Evolutionary conservation across 2,113 vertebrate genomes (phyloP).

Genomic region (Aepyceros melampus): DNA sequence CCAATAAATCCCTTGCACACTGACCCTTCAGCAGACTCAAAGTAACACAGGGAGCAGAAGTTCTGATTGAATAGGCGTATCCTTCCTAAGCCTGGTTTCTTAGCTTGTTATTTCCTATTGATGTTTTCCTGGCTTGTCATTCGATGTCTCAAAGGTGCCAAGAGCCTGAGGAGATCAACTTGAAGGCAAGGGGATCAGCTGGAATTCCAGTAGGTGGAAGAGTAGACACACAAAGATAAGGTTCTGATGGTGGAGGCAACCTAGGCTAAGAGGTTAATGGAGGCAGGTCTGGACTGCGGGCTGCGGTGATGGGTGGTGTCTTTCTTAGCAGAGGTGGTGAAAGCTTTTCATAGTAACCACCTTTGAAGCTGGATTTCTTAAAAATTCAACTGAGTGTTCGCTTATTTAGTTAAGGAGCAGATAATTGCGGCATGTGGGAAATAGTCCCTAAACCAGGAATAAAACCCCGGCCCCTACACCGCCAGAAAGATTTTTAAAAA

Average conservation of each 20-base stretch:
- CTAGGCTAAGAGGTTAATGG: too few species aligned
- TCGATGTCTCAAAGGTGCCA: neutral
- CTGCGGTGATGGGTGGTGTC: rapidly evolving
- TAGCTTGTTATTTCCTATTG: neutral
- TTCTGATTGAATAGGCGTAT: neutral
- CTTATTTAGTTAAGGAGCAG: neutral
- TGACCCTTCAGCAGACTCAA: rapidly evolving
- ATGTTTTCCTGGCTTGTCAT: neutral
- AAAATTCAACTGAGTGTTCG: neutral
- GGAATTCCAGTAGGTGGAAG: rapidly evolving
- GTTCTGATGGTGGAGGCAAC: neutral
- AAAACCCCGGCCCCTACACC: rapidly evolving
- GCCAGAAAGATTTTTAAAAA: neutral
- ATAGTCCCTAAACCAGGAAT: neutral
- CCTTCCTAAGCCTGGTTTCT: neutral
- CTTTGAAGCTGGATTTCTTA: neutral
- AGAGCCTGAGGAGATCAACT: neutral
- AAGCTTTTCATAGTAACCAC: neutral
- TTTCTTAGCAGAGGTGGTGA: neutral
- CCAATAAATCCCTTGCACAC: rapidly evolving
- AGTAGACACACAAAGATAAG: too few species aligned
- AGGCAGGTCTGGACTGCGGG: neutral
- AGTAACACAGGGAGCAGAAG: too few species aligned
- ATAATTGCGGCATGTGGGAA: neutral
- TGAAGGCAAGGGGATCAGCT: neutral